These are phyloP conservation scores for Poeciliopsis gracilis DNA, from an alignment of 2,797 vertebrate genomes.

Conservation along the genomic window DNA sequence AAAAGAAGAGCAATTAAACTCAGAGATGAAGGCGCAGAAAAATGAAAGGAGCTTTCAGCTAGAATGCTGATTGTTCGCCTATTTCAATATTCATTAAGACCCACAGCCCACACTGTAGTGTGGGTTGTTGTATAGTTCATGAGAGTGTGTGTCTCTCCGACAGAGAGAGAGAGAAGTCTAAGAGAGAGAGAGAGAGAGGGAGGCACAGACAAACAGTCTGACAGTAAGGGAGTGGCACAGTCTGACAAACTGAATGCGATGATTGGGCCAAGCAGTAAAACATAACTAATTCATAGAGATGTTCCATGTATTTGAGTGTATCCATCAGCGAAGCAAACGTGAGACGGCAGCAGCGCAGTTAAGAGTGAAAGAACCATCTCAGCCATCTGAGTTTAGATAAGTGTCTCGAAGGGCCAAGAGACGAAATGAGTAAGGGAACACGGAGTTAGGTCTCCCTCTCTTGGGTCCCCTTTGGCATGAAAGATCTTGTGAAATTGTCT, in stretches of 20 bases:
- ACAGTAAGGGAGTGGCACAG: slow-evolving; percentile 70
- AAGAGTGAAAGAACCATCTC: slow-evolving; percentile 56
- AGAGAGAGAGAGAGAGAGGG: slow-evolving; percentile 11
- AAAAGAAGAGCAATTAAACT: slow-evolving; percentile 76
- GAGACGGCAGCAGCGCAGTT: slow-evolving; percentile 43
- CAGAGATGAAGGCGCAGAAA: slow-evolving; percentile 77
- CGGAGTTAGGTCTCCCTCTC: slow-evolving; percentile 65
- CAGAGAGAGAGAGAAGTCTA: slow-evolving; percentile 10
- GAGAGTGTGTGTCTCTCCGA: slow-evolving; percentile 17
- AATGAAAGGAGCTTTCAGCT: slow-evolving; percentile 83
- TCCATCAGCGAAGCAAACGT: slow-evolving; percentile 55
- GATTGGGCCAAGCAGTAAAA: slow-evolving; percentile 68
- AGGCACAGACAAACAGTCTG: slow-evolving; percentile 68
- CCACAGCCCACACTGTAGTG: slow-evolving; percentile 71
- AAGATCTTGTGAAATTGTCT: slow-evolving; percentile 73
- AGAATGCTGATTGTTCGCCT: slow-evolving; percentile 79
- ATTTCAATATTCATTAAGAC: slow-evolving; percentile 84
- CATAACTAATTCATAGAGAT: slow-evolving; percentile 81
- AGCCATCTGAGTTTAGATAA: slow-evolving; percentile 65
- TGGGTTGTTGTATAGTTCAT: slow-evolving; percentile 43
- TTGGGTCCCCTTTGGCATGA: slow-evolving; percentile 69
- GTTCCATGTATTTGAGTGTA: slow-evolving; percentile 63
- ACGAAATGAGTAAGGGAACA: slow-evolving; percentile 52
- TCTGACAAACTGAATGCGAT: slow-evolving; percentile 73
- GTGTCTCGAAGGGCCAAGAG: slow-evolving; percentile 56